These are phyloP conservation scores for Aphis craccivora DNA, from an alignment of 1,140 invertebrate genomes.

Conservation along the genomic window DNA sequence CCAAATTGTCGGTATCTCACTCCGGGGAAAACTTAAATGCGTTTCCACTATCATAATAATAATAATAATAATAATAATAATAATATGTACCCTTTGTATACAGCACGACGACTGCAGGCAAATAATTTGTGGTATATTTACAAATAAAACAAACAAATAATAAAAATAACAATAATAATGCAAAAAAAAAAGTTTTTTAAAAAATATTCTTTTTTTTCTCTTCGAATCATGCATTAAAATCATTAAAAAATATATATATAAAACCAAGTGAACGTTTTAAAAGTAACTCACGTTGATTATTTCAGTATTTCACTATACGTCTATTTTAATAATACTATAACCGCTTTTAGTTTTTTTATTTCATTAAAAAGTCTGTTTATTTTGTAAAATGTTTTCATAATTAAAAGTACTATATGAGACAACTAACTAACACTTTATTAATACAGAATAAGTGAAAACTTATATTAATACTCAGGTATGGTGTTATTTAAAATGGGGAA, in stretches of 20 bases:
- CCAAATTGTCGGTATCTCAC: background rate
- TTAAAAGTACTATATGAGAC: background rate
- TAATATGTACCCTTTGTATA: background rate
- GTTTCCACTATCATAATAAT: background rate
- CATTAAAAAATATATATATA: conserved; percentile 6
- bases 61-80: background rate
- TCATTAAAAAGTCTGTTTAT: background rate
- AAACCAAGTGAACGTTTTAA: background rate
- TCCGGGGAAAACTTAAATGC: background rate
- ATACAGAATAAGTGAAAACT: background rate
- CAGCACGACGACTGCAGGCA: background rate
- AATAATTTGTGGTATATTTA: background rate
- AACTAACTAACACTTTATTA: background rate
- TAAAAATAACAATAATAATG: background rate
- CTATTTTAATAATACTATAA: too few species aligned
- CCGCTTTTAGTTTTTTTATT: conserved; percentile 39
- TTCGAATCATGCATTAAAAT: background rate
- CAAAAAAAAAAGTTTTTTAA: background rate
- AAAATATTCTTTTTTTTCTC: background rate
- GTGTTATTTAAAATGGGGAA: background rate
- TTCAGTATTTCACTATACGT: background rate
- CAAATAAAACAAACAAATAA: background rate
- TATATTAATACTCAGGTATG: background rate
- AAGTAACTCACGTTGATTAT: conserved; percentile 27
- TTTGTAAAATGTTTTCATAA: conserved; percentile 7